These are phyloP conservation scores for Frankliniella intonsa DNA, from an alignment of 2,888 invertebrate species.

Conservation along the genomic window DNA sequence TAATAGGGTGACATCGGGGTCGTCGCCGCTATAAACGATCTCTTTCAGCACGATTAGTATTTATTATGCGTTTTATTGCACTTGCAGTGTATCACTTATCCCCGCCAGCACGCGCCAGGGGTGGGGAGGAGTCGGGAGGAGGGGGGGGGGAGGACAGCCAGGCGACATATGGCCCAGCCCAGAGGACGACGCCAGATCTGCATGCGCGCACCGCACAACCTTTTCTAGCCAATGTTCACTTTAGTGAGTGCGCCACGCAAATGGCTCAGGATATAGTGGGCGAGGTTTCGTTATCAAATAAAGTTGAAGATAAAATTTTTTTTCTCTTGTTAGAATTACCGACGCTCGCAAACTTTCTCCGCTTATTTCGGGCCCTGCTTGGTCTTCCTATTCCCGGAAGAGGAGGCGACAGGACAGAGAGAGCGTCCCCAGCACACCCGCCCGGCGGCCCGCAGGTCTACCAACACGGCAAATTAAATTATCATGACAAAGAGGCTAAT, in stretches of 20 bases:
- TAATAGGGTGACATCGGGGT: conserved; percentile 8
- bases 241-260: background rate
- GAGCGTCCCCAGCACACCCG: no score
- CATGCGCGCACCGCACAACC: background rate
- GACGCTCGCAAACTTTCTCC: no score
- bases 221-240: background rate
- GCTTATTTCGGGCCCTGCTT: background rate
- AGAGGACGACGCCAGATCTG: background rate
- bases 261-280: background rate
- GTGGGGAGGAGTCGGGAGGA: background rate
- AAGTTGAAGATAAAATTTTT: background rate
- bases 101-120: background rate
- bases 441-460: background rate
- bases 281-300: background rate
- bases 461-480: conserved; percentile 14
- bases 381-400: background rate
- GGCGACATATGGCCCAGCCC: background rate
- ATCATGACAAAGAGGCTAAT: conserved; percentile 3
- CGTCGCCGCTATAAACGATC: conserved; percentile 22
- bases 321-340: no score
- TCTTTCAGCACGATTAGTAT: conserved; percentile 23
- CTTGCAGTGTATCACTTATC: conserved; percentile 20
- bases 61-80: conserved; percentile 27
- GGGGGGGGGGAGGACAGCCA: background rate
- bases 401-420: background rate